Evolutionary conservation across 2,888 invertebrate species (phyloP), one percentile per base, ranked within the genome.

Genomic region (Plusia festucae): DNA sequence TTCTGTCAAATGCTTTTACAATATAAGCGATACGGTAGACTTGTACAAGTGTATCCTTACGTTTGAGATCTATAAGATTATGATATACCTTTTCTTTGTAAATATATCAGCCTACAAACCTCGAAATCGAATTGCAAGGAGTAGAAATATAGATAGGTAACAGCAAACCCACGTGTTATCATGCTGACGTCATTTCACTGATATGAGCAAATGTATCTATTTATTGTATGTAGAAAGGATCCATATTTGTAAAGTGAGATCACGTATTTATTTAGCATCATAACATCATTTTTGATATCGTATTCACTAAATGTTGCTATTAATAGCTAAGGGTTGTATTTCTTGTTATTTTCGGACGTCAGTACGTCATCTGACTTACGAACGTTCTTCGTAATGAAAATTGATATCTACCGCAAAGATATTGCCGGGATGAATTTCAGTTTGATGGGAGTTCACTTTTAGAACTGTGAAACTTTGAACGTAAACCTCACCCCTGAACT

Each of bases 131-230:
- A n/a, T 40, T 40, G 40, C 40, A 40, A 40, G 6, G n/a, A 40
- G 40, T n/a, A 40, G n/a, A n/a, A 40, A 40, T 40, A 34, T 13
- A 40, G n/a, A 6, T n/a, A 40, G 40, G 40, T 40, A 40, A 40
- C n/a, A n/a, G 40, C n/a, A n/a, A 15, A n/a, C 40, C 40, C 40
- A 40, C 40, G n/a, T 40, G n/a, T 5, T 40, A 40, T 40, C n/a
- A n/a, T n/a, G 6, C 30, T 40, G 40, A 40, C 40, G 40, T 40
- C 40, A 40, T 6, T 40, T 6, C n/a, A 7, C n/a, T n/a, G 40
- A 40, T 40, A 40, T 40, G 40, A n/a, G n/a, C 40, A 40, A 40
- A 40, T 40, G 40, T n/a, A 40, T 40, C 40, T 40, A 40, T 40
- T 40, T 40, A 40, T 40, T 40, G 40, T 40, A 40, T 40, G 40